A percentile compares a stretch with the other conserved stretches of the same genome.
Conservation (phyloP, 2,888 invertebrate species). For the Crioceris asparagi region DNA sequence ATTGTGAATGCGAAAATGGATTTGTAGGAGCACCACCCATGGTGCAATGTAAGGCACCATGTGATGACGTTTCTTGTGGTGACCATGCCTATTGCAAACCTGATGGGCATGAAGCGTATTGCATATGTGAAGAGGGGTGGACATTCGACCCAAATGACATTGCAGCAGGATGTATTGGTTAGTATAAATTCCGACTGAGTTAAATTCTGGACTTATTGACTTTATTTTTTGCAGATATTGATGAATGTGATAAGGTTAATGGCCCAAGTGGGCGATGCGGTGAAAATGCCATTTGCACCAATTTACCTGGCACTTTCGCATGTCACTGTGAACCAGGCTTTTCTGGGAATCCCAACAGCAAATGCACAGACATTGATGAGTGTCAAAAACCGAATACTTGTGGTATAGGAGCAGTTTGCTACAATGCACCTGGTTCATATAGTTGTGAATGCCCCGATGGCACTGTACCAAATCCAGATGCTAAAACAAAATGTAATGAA, state of each 20-base stretch:
- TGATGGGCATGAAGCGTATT: slow-evolving; percentile 80
- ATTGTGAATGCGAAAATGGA: slow-evolving; percentile 73
- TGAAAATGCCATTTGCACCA: slow-evolving; percentile 69
- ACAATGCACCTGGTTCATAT: slow-evolving; percentile 67
- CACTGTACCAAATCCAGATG: slow-evolving; percentile 74
- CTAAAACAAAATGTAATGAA: slow-evolving; percentile 69
- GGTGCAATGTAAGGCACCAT: slow-evolving; percentile 76
- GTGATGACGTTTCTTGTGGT: slow-evolving; percentile 83
- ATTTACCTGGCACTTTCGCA: slow-evolving; percentile 65
- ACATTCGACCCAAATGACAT: slow-evolving; percentile 84
- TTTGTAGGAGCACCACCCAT: slow-evolving; percentile 75
- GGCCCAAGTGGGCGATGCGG: slow-evolving; percentile 78
- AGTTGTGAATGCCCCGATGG: slow-evolving; percentile 73
- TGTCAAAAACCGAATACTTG: slow-evolving; percentile 62
- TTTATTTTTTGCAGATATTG: slow-evolving; percentile 54
- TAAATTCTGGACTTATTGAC: too few relatives aligned
- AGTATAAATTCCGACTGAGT: too few relatives aligned
- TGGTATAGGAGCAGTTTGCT: slow-evolving; percentile 71
- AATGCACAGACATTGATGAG: slow-evolving; percentile 77
- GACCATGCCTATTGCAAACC: slow-evolving; percentile 82
- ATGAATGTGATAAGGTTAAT: slow-evolving; percentile 75
- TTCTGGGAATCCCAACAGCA: slow-evolving; percentile 72
- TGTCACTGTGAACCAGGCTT: slow-evolving; percentile 79
- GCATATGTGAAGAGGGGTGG: slow-evolving; percentile 89
- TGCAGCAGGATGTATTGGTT: slow-evolving; percentile 73